Evolutionary conservation across 1,140 invertebrate genomes (phyloP).

Genomic region (Heliothis virescens): DNA sequence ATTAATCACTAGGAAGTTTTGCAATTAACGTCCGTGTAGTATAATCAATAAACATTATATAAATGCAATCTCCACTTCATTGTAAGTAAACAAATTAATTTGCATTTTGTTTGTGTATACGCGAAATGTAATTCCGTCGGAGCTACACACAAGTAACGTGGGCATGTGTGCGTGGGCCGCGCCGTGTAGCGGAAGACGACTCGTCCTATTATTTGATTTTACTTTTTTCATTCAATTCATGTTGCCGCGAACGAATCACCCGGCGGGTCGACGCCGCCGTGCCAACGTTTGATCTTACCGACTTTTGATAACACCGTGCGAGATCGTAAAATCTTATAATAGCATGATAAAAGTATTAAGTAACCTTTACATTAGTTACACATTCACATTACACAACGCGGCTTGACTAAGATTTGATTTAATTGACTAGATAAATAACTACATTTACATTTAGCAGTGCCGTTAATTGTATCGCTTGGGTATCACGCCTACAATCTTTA

Average conservation of each 20-base stretch:
- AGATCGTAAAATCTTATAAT: constrained; percentile 56
- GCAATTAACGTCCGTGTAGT: background rate
- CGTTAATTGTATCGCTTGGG: no score
- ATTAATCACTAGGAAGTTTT: background rate
- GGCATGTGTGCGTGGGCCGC: constrained; percentile 4
- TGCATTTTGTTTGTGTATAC: no score
- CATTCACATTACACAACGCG: constrained; percentile 10
- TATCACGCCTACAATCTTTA: no score
- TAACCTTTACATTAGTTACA: constrained; percentile 34
- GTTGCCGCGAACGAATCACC: constrained; percentile 50
- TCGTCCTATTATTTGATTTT: constrained; percentile 48
- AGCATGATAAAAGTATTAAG: constrained; percentile 41
- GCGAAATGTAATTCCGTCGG: no score
- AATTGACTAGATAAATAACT: constrained; percentile 23
- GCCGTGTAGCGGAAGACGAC: constrained; percentile 39
- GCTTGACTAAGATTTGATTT: constrained; percentile 9
- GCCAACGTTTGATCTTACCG: constrained; percentile 56
- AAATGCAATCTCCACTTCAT: no score
- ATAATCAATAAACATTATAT: no score
- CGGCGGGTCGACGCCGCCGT: constrained; percentile 26
- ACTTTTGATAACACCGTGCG: constrained; percentile 56
- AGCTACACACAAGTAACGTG: constrained; percentile 4
- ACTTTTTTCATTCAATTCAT: constrained; percentile 52
- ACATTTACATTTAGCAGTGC: background rate
- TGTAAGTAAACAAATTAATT: no score